Conservation (phyloP, 53 echinoderm and acorn worm genomes). For the Holothuria leucospilota region DNA sequence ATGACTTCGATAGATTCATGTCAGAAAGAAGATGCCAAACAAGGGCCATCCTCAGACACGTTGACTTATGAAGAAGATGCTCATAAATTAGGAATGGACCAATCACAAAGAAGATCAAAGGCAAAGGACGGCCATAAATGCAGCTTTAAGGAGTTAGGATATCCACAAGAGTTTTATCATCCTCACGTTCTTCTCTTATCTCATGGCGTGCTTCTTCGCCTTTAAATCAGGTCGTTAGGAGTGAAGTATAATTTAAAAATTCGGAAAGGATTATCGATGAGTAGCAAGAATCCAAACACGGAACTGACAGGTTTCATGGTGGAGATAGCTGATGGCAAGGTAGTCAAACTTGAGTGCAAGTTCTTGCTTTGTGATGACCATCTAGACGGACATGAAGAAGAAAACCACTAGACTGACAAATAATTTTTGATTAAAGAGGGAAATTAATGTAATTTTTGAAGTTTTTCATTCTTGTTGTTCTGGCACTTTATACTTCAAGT, state of each 20-base stretch:
- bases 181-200: slow-evolving; percentile 54
- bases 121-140: background rate
- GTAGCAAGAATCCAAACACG: slow-evolving; percentile 53
- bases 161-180: background rate
- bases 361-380: slow-evolving; percentile 32
- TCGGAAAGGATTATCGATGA: slow-evolving; percentile 33
- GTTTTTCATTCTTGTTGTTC: too few relatives aligned
- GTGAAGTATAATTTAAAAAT: slow-evolving; percentile 39
- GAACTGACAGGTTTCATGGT: slow-evolving; percentile 48
- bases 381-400: background rate
- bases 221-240: slow-evolving; percentile 42
- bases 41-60: too few relatives aligned
- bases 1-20: background rate
- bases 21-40: too few relatives aligned
- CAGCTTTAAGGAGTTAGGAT: slow-evolving; percentile 20
- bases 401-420: background rate
- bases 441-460: too few relatives aligned
- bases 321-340: slow-evolving; percentile 19
- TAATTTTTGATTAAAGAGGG: too few relatives aligned
- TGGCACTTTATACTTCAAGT: too few relatives aligned
- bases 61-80: too few relatives aligned
- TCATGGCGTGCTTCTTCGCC: slow-evolving; percentile 54
- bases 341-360: background rate
- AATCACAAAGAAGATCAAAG: background rate
- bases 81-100: too few relatives aligned